A percentile compares a stretch with the other conserved stretches of the same genome.
These are phyloP conservation scores for Agapornis canus DNA, from an alignment of 2,797 vertebrate genomes.

Conservation along the genomic window DNA sequence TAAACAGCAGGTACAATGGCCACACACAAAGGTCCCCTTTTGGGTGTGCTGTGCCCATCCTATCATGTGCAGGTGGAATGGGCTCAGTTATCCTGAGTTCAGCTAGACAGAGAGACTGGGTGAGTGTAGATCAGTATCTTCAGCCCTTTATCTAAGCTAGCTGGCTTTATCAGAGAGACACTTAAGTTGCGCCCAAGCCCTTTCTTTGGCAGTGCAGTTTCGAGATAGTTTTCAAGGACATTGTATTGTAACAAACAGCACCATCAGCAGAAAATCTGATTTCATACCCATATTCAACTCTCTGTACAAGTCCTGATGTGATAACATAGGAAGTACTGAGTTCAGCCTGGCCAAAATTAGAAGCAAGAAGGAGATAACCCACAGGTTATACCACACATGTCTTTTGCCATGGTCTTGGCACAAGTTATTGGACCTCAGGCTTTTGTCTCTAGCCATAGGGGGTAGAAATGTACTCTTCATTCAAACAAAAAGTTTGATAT, in stretches of 20 bases:
- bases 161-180: background rate
- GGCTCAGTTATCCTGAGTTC: background rate
- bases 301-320: background rate
- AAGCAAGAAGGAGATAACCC: background rate
- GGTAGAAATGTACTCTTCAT: background rate
- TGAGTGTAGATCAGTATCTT: background rate
- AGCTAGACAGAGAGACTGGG: background rate
- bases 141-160: background rate
- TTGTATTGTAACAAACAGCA: background rate
- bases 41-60: background rate
- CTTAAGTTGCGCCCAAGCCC: background rate
- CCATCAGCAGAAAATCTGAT: background rate
- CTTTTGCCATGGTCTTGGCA: background rate
- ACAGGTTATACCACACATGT: background rate
- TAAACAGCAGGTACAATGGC: background rate
- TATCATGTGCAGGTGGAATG: background rate
- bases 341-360: background rate
- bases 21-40: background rate
- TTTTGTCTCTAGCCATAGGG: background rate
- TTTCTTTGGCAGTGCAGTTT: background rate
- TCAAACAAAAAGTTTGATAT: background rate
- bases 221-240: accelerated
- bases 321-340: background rate
- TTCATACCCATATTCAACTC: background rate
- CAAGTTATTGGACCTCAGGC: background rate